These are phyloP conservation scores for Athalia rosae DNA, from an alignment of 2,888 invertebrate genomes.

Conservation along the genomic window DNA sequence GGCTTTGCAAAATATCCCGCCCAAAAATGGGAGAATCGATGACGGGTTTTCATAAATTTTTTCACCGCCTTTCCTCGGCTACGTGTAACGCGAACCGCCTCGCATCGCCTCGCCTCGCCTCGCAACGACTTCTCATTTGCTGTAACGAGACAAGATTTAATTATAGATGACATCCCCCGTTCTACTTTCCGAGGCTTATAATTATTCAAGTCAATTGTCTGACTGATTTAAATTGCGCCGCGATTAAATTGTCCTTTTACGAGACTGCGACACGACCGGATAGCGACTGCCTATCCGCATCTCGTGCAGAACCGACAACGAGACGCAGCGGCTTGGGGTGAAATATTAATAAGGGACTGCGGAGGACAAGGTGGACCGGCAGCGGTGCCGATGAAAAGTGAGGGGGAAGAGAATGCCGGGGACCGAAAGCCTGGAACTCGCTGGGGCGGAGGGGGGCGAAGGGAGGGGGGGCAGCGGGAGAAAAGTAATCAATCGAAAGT, in stretches of 20 bases:
- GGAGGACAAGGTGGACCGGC: background rate
- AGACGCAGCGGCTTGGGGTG: too few species aligned
- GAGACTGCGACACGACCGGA: too few species aligned
- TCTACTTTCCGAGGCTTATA: background rate
- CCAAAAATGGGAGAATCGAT: background rate
- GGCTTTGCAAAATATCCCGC: background rate
- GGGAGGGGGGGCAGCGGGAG: background rate
- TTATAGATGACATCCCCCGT: background rate
- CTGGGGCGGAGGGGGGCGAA: background rate
- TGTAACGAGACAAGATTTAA: background rate
- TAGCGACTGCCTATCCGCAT: too few species aligned
- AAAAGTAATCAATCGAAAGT: slow-evolving; percentile 43
- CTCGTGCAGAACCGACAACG: too few species aligned
- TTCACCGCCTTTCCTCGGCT: background rate
- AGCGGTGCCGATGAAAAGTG: background rate
- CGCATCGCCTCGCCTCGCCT: too few species aligned
- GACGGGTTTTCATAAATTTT: background rate
- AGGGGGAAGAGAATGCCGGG: background rate
- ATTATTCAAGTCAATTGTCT: too few species aligned
- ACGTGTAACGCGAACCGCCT: too few species aligned
- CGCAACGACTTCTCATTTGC: too few species aligned
- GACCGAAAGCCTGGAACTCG: background rate
- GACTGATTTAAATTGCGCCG: too few species aligned
- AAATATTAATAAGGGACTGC: background rate
- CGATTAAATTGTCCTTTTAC: too few species aligned